Conservation (phyloP, 1,140 invertebrate species). For the Mya arenaria region DNA sequence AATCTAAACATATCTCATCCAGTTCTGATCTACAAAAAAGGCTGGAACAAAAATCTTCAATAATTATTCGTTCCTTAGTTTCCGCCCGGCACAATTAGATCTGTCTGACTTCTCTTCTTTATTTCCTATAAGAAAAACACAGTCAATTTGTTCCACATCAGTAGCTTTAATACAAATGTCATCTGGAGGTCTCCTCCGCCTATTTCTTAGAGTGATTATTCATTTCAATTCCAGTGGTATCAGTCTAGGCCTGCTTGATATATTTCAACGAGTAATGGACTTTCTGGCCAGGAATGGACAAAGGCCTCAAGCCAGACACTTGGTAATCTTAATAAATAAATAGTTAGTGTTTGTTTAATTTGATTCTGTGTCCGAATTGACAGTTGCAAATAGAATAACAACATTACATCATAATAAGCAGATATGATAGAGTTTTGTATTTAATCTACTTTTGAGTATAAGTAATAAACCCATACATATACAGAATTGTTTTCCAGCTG, state of each 20-base stretch:
- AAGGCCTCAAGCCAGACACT: neutral
- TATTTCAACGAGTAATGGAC: constrained; percentile 10
- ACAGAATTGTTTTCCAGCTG: no score
- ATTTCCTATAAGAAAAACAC: constrained; percentile 53
- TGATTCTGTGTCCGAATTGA: constrained; percentile 5
- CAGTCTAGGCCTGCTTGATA: neutral
- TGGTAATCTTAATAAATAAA: neutral
- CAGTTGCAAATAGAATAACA: neutral
- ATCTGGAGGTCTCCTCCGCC: no score
- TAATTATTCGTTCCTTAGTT: constrained; percentile 47
- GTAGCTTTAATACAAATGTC: constrained; percentile 48
- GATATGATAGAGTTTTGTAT: no score
- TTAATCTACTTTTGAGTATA: no score
- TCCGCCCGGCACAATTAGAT: constrained; percentile 30
- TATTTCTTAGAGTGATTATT: constrained; percentile 35
- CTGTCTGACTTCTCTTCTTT: constrained; percentile 27
- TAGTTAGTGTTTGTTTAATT: neutral
- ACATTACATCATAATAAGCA: neutral
- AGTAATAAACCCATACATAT: no score
- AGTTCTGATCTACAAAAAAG: no score
- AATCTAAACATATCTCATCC: no score
- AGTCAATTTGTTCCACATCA: constrained; percentile 50
- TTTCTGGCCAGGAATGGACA: neutral
- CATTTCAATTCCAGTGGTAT: constrained; percentile 28
- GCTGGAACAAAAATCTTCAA: no score